These are phyloP conservation scores for Bibio marci DNA, from an alignment of 2,888 invertebrate species.

Conservation along the genomic window DNA sequence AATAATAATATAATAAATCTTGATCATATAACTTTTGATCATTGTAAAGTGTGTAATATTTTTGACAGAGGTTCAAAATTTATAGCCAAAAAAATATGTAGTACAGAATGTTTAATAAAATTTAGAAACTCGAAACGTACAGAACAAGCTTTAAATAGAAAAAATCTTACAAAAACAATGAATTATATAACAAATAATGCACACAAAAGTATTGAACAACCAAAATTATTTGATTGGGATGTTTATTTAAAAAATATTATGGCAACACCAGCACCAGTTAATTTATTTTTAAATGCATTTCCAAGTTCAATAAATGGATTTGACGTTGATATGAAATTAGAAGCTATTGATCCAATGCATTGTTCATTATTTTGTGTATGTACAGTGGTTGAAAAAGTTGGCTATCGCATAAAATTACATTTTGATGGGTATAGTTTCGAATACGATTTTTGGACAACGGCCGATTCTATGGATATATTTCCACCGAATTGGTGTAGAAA, in stretches of 20 bases:
- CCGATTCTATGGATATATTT: slow-evolving; percentile 81
- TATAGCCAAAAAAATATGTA: too few species aligned
- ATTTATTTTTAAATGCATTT: slow-evolving; percentile 63
- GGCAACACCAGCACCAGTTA: slow-evolving; percentile 39
- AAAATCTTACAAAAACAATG: too few species aligned
- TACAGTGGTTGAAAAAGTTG: slow-evolving; percentile 64
- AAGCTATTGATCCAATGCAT: slow-evolving; percentile 86
- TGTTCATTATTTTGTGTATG: slow-evolving; percentile 79
- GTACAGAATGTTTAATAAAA: too few species aligned
- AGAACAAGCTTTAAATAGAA: too few species aligned
- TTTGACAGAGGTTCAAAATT: too few species aligned
- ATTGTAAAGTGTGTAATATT: slow-evolving; percentile 12
- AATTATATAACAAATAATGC: too few species aligned
- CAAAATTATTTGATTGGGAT: slow-evolving; percentile 30
- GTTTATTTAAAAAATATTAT: too few species aligned
- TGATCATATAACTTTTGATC: too few species aligned
- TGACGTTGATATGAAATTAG: slow-evolving; percentile 74
- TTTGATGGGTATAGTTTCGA: slow-evolving; percentile 82
- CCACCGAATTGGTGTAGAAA: slow-evolving; percentile 88
- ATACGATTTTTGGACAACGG: slow-evolving; percentile 89
- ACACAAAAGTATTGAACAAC: too few species aligned
- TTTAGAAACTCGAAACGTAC: too few species aligned
- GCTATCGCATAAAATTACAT: slow-evolving; percentile 69
- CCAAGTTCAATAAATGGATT: slow-evolving; percentile 58
- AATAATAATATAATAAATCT: too few species aligned